Evolutionary conservation across 2,888 invertebrate genomes (phyloP).

Genomic region (Linnaemya tessellans): DNA sequence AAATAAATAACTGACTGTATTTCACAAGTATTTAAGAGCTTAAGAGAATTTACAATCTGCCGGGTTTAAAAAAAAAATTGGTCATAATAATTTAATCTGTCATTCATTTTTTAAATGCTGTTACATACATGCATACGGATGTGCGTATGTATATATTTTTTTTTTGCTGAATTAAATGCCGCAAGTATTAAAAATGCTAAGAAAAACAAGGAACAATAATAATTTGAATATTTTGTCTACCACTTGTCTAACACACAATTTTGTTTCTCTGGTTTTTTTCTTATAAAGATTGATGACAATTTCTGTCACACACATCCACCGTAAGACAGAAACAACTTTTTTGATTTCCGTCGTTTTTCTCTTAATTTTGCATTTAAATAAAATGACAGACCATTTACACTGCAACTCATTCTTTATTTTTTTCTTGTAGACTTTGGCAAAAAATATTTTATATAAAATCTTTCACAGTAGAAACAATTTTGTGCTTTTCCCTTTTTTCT

Average conservation of each 20-base stretch:
- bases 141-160: background rate
- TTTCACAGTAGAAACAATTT: slow-evolving; percentile 3
- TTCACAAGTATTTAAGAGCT: background rate
- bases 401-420: slow-evolving; percentile 11
- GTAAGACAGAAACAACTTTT: slow-evolving; percentile 56
- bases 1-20: slow-evolving; percentile 9
- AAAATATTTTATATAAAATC: slow-evolving; percentile 21
- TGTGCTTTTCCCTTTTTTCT: background rate
- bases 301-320: slow-evolving; percentile 50
- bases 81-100: slow-evolving; percentile 41
- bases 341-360: slow-evolving; percentile 69
- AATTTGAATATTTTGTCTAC: slow-evolving; percentile 51
- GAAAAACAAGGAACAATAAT: background rate
- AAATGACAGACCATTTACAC: slow-evolving; percentile 37
- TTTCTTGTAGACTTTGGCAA: slow-evolving; percentile 24
- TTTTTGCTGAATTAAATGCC: slow-evolving; percentile 28
- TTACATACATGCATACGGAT: no score
- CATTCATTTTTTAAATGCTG: slow-evolving; percentile 17
- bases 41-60: background rate
- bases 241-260: slow-evolving; percentile 59
- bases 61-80: slow-evolving; percentile 10
- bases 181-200: slow-evolving; percentile 34
- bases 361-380: slow-evolving; percentile 34
- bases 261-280: background rate
- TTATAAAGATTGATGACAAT: slow-evolving; percentile 57